Conservation (phyloP, 2,113 vertebrate species). For the Vidua macroura region DNA sequence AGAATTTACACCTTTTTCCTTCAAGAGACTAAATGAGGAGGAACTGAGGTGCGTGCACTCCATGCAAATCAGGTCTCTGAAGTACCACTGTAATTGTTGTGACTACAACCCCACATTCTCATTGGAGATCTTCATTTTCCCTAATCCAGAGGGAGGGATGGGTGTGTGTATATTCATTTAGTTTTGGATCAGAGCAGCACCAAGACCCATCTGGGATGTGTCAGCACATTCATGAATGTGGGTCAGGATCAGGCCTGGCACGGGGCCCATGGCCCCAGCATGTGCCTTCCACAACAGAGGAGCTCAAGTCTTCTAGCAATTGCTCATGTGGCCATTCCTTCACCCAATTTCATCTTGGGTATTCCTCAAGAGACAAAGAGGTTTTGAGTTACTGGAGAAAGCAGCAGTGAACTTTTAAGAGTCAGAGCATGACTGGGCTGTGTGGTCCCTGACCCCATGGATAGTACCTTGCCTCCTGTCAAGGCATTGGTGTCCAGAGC, state of each 20-base stretch:
- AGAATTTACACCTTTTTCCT: neutral
- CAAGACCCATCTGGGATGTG: neutral
- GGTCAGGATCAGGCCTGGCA: neutral
- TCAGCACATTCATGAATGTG: neutral
- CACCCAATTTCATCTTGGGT: neutral
- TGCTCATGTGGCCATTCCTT: neutral
- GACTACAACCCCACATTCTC: neutral
- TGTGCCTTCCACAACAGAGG: neutral
- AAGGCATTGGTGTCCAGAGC: neutral
- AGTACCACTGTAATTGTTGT: neutral
- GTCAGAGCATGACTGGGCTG: rapidly evolving
- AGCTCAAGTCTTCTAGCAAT: neutral
- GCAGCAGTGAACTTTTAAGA: neutral
- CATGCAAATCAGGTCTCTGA: neutral
- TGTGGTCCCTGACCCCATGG: neutral
- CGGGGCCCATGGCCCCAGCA: rapidly evolving
- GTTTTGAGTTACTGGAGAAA: neutral
- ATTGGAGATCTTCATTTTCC: neutral
- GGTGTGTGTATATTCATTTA: neutral
- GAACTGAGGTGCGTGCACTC: neutral
- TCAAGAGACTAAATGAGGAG: neutral
- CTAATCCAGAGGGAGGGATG: neutral
- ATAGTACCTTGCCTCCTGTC: neutral
- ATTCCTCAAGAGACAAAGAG: neutral
- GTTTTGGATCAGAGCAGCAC: neutral